Conservation (phyloP, 2,888 invertebrate species). For the Drosophila prolongata region DNA sequence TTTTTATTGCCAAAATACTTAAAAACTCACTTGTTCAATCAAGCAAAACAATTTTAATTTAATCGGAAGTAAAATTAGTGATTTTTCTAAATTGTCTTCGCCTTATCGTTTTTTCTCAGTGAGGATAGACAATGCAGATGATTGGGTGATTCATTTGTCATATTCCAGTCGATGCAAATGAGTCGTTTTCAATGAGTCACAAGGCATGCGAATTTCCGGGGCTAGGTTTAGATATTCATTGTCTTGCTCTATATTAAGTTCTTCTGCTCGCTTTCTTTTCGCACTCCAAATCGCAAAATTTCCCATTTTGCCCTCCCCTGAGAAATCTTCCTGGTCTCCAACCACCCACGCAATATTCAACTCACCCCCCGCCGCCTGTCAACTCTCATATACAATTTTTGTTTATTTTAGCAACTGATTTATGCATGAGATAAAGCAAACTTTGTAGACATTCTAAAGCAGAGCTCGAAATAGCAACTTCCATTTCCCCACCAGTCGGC, state of each 20-base stretch:
- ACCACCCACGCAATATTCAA: constrained; percentile 8
- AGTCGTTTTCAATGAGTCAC: constrained; percentile 10
- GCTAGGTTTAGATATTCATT: constrained; percentile 12
- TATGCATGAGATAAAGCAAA: constrained; percentile 77
- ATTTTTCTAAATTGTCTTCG: too few species aligned
- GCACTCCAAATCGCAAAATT: constrained; percentile 14
- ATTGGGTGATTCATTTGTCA: constrained; percentile 18
- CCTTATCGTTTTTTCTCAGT: not conserved
- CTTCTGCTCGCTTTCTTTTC: constrained; percentile 12
- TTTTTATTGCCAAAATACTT: too few species aligned
- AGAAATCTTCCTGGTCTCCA: constrained; percentile 1
- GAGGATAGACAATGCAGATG: not conserved
- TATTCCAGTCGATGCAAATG: constrained; percentile 19
- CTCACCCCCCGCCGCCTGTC: constrained; percentile 28
- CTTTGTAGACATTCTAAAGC: constrained; percentile 74
- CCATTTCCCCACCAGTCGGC: constrained; percentile 30
- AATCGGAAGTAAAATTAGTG: too few species aligned
- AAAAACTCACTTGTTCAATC: too few species aligned
- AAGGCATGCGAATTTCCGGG: constrained; percentile 10
- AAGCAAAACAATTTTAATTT: too few species aligned
- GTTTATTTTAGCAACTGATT: constrained; percentile 72
- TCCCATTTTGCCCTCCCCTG: constrained; percentile 58
- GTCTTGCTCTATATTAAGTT: constrained; percentile 9
- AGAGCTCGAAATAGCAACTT: constrained; percentile 48
- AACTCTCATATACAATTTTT: constrained; percentile 57